A percentile compares a stretch with the other conserved stretches of the same genome.
Conservation (phyloP, 2,888 invertebrate species). For the Pseudococcus jackbeardsleyi region DNA sequence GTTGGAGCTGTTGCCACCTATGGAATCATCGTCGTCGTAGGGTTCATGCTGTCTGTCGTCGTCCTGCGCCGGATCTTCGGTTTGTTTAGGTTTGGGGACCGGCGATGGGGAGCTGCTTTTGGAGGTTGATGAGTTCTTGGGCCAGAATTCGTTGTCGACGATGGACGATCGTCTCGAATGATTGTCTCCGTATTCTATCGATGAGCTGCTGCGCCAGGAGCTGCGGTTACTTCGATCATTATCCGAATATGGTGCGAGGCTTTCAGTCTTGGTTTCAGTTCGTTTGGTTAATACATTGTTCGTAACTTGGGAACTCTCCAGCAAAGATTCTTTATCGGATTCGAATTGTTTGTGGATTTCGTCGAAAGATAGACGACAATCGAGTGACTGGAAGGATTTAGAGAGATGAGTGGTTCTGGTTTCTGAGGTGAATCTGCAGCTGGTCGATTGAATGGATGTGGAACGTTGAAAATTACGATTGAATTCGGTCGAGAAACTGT, state of each 20-base stretch:
- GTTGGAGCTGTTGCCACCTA: slow-evolving; percentile 66
- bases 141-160: slow-evolving; percentile 49
- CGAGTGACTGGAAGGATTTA: slow-evolving; percentile 16
- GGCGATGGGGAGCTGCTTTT: slow-evolving; percentile 19
- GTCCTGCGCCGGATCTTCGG: neutral
- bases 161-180: slow-evolving; percentile 44
- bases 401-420: slow-evolving; percentile 4
- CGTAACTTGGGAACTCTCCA: neutral
- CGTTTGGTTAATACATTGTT: neutral
- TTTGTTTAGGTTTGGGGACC: neutral
- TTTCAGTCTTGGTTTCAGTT: slow-evolving; percentile 13
- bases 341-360: slow-evolving; percentile 59
- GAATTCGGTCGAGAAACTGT: neutral
- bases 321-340: slow-evolving; percentile 58
- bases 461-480: neutral
- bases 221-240: slow-evolving; percentile 56
- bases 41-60: slow-evolving; percentile 15
- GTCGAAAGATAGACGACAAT: slow-evolving; percentile 25
- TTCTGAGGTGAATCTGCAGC: neutral
- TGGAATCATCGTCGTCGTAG: slow-evolving; percentile 63
- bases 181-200: slow-evolving; percentile 51
- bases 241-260: neutral
- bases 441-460: neutral
- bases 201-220: slow-evolving; percentile 54
- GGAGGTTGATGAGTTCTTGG: neutral